Evolutionary conservation across 1,140 invertebrate species (phyloP), one percentile per base, ranked within the genome.

Genomic region (Pogonognathellus flavescens): DNA sequence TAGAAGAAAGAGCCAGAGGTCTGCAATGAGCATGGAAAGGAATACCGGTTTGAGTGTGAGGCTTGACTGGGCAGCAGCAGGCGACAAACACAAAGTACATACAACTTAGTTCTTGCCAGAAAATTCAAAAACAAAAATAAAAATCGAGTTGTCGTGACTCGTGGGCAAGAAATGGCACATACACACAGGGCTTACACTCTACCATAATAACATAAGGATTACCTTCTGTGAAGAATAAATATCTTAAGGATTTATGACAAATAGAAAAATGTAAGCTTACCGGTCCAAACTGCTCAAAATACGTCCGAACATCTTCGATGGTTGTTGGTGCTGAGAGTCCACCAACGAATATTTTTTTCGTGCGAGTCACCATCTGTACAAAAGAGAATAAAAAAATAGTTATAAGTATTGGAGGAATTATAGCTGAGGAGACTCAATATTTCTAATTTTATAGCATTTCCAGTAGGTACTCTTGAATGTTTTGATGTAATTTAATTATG

Each of bases 321-420:
- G 98, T 99, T 90, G 98, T 99, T 90, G 97, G 97, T 90, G 98
- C 97, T 90, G 98, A 99, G 90, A 99, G 93, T 90, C 99, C 99
- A 89, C 99, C 99, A 91, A 99, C 98, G 93, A 99, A 99, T 93
- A 99, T 99, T 94, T 99, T 99, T 95, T 99, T 99, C 93, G 98
- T 99, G 93, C 97, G 96, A 92, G 98, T 99, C 92, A 99, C 97
- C 97, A 99, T 98, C 98, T 99, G 94, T 99, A 94, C 50, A 95
- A 94, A 62, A 89, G 85, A 86, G 31, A 41, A 41, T n/a, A 84
- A 41, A 60, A 81, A 25, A 62, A 59, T 18, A 14, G 62, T 59
- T 5, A n/a, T 18, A 41, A 83, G 22, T 83, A 20, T 14, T 9
- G 20, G 14, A n/a, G 18, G 6, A 57, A 8, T 25, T 16, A 81